These are phyloP conservation scores for Oikopleura vanhoeffeni DNA, from an alignment of 23 tunicate genomes.

Conservation along the genomic window DNA sequence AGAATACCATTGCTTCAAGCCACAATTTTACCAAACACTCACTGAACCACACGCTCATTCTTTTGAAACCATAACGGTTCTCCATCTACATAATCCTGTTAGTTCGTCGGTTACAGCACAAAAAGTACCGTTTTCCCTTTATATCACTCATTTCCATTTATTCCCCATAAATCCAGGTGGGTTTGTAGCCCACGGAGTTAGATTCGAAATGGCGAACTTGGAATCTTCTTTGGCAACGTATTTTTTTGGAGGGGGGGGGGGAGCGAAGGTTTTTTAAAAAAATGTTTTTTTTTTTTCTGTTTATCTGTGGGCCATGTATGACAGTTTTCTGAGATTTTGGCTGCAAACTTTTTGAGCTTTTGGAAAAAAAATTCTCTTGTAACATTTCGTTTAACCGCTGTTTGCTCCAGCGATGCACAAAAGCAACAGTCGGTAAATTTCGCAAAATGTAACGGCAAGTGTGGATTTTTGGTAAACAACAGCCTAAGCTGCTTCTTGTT, in stretches of 20 bases:
- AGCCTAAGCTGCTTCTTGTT: not conserved
- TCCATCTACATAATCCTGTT: not conserved
- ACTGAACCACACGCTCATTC: not conserved
- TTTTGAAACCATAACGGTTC: not conserved
- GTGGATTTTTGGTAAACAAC: not conserved
- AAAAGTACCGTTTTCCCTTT: not conserved
- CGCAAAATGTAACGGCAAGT: not conserved
- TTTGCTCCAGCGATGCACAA: not conserved
- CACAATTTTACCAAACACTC: not conserved
- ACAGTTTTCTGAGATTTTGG: not conserved
- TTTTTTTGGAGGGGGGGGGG: not conserved
- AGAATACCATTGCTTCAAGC: not conserved
- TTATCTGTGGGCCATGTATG: not conserved
- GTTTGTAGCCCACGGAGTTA: not conserved
- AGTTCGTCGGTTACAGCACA: not conserved
- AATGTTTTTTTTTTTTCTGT: too few species aligned
- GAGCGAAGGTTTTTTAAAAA: too few species aligned
- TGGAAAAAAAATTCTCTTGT: not conserved
- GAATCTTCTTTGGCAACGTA: not conserved
- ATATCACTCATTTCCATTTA: not conserved
- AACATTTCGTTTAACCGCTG: not conserved
- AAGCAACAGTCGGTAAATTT: not conserved
- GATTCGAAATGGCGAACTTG: not conserved
- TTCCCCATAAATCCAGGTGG: not conserved
- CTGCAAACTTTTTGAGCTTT: not conserved